Evolutionary conservation across 1,140 invertebrate genomes (phyloP).

Genomic region (Anthonomus grandis): DNA sequence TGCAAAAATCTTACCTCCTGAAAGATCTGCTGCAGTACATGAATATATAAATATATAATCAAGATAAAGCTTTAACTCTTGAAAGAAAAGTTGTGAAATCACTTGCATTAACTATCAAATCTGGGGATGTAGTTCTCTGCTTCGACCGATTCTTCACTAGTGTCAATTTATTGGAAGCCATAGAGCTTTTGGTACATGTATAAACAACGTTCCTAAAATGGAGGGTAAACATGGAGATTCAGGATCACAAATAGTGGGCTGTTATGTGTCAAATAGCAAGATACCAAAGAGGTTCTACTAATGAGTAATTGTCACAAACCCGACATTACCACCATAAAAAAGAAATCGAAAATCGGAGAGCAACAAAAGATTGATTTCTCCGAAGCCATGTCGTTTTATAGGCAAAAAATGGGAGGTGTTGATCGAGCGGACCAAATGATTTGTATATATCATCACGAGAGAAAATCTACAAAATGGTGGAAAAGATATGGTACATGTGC

Average conservation of each 20-base stretch:
- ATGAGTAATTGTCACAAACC: constrained; percentile 1
- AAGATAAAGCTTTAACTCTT: no score
- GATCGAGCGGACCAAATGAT: not conserved
- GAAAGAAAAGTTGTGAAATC: not conserved
- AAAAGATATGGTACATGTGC: not conserved
- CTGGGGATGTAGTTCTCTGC: not conserved
- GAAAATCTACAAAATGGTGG: not conserved
- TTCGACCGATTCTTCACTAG: constrained; percentile 10
- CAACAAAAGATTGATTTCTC: no score
- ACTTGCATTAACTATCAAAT: not conserved
- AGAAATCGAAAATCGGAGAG: not conserved
- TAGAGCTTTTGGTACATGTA: not conserved
- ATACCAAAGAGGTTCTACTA: no score
- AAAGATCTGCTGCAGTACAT: not conserved
- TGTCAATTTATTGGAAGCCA: constrained; percentile 2
- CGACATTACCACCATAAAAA: not conserved
- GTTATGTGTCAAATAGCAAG: not conserved
- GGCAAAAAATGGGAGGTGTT: not conserved
- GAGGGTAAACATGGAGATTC: not conserved
- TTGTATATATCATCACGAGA: not conserved
- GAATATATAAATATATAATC: no score
- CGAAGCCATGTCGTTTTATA: not conserved
- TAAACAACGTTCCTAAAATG: constrained; percentile 11
- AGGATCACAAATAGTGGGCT: not conserved
- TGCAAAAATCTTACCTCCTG: not conserved